Evolutionary conservation across 1,140 invertebrate genomes (phyloP), one percentile per base, ranked within the genome.

Genomic region (Macrobrachium nipponense): DNA sequence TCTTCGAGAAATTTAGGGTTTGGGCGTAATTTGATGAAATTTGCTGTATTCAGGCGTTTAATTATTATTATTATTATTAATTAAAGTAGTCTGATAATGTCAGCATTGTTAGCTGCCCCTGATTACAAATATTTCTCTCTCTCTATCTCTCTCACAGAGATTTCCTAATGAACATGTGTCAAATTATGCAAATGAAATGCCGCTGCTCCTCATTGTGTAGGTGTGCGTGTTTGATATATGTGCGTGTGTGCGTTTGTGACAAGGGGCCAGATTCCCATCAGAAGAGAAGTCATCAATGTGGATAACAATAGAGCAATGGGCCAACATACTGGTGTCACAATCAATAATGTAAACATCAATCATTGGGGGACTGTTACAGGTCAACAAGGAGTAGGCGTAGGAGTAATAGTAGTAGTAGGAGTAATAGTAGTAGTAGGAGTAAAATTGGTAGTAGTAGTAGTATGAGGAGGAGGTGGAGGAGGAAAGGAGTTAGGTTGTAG

Each of bases 221-320:
- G 62, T 64, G 62, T 64, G 62, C 43, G 68, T 72, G 68, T 72
- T 23, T 72, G n/a, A n/a, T n/a, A n/a, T n/a, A n/a, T n/a, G 68
- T 72, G n/a, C 23, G n/a, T 72, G n/a, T 72, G 68, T 72, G 68
- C 43, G 68, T 72, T 15, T 72, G 68, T 72, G 68, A 20, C 17
- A 15, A 3, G 15, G 27, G 43, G 15, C 5, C 43, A 0, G 10
- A 72, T 72, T 17, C 15, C 0, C 68, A 11, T 72, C 14, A 10
- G 68, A 15, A 43, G 68, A 72, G 15, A 23, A 18, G 68, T 72
- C 27, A 36, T 36, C 27, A 36, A 36, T 36, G 27, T 36, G 27
- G 1, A 36, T 2, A 36, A 36, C 27, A 36, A 36, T 36, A 36
- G 27, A 36, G 27, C 4, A 36, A 36, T 36, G 27, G 27, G 27